Conservation (phyloP, 37 sponge, comb jelly and placozoan species). For the Dysidea cf. avara region DNA sequence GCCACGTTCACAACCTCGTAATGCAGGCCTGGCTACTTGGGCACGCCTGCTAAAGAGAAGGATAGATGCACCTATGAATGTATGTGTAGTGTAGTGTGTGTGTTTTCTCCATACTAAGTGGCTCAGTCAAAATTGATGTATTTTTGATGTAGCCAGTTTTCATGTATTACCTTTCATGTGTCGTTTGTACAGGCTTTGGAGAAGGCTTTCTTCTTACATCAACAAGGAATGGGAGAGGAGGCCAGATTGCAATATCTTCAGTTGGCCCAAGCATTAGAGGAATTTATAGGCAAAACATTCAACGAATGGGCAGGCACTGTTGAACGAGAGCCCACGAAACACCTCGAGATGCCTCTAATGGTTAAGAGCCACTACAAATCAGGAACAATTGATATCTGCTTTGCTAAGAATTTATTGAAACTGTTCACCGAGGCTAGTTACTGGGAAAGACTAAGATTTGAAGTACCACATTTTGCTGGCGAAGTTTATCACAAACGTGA, state of each 20-base stretch:
- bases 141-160: neutral
- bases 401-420: conserved; percentile 78
- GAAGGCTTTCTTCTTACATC: conserved; percentile 82
- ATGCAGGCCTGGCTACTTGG: conserved; percentile 90
- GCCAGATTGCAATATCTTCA: conserved; percentile 72
- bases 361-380: conserved; percentile 20
- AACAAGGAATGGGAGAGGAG: conserved; percentile 89
- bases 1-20: conserved; percentile 70
- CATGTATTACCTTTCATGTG: neutral
- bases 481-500: conserved; percentile 86
- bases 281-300: conserved; percentile 91
- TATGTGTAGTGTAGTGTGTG: neutral
- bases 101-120: neutral
- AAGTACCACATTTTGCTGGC: conserved; percentile 92
- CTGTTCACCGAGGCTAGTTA: conserved; percentile 90
- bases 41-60: conserved; percentile 83
- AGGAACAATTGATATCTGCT: conserved; percentile 74
- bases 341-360: conserved; percentile 87
- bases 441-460: conserved; percentile 97
- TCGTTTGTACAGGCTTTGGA: conserved; percentile 50
- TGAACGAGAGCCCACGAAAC: conserved; percentile 77
- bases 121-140: no score
- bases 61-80: conserved; percentile 91
- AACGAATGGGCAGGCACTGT: conserved; percentile 87
- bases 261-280: conserved; percentile 86